Evolutionary conservation across 2,113 vertebrate species (phyloP).

Genomic region (Syngnathus scovelli): DNA sequence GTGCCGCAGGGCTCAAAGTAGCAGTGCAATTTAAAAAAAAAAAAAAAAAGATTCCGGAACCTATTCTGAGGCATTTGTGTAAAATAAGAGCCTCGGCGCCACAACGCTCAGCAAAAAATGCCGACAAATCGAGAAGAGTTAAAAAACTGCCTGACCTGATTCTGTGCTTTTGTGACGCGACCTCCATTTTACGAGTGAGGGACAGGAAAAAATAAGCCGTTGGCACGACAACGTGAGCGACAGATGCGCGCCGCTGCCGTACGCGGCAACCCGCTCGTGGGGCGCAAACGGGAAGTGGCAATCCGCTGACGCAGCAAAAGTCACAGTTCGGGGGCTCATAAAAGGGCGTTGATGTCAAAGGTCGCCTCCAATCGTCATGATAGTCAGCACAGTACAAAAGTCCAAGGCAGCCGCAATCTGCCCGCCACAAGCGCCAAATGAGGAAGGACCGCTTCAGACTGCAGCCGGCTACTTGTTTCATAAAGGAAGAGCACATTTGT

Average conservation of each 20-base stretch:
- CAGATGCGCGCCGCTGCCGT: background rate
- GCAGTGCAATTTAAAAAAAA: too few relatives aligned
- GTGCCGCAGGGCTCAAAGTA: too few relatives aligned
- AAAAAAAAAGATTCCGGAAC: too few relatives aligned
- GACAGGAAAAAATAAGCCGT: constrained; percentile 5
- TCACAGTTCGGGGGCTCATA: constrained; percentile 13
- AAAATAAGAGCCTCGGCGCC: too few relatives aligned
- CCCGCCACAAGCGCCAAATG: background rate
- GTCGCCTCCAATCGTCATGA: constrained; percentile 23
- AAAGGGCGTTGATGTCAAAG: constrained; percentile 34
- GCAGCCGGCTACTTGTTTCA: constrained; percentile 6
- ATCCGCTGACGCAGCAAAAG: constrained; percentile 49
- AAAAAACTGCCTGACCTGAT: background rate
- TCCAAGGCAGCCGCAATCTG: constrained; percentile 34
- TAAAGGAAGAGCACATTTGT: constrained; percentile 27
- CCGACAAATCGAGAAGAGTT: background rate
- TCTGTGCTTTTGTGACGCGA: background rate
- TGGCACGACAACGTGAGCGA: background rate
- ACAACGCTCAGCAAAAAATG: background rate
- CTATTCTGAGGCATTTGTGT: too few relatives aligned
- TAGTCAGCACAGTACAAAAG: constrained; percentile 48
- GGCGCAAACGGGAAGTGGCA: constrained; percentile 21
- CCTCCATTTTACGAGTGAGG: too few relatives aligned
- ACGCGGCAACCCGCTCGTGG: constrained; percentile 8
- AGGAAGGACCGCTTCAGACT: background rate